Evolutionary conservation across 2,797 vertebrate genomes (phyloP).

Genomic region (Arctocebus calabarensis): DNA sequence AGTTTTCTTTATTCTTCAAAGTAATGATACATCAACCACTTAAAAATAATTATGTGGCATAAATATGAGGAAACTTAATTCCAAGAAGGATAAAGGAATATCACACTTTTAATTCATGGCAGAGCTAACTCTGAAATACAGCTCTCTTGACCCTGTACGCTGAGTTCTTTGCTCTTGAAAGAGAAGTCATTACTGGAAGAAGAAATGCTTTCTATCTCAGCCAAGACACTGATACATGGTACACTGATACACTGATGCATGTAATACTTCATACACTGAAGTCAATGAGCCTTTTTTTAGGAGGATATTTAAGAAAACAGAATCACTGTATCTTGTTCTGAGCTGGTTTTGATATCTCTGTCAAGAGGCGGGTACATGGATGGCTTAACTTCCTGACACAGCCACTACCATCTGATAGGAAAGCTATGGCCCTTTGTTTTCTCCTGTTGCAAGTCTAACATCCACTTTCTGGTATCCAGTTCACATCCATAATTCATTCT

Average conservation of each 20-base stretch:
- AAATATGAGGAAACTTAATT: slow-evolving; percentile 8
- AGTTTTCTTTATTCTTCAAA: slow-evolving; percentile 43
- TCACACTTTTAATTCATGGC: background rate
- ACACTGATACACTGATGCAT: background rate
- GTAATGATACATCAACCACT: background rate
- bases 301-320: background rate
- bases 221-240: background rate
- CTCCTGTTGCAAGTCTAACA: background rate
- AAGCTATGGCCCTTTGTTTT: background rate
- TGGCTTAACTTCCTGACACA: background rate
- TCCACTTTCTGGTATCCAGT: background rate
- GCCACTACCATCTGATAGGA: background rate
- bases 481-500: background rate
- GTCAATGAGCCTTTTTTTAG: background rate
- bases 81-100: background rate
- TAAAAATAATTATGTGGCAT: background rate
- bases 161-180: background rate
- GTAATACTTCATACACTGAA: background rate
- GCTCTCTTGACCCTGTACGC: background rate
- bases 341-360: slow-evolving; percentile 8
- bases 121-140: background rate
- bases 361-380: background rate
- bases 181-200: background rate
- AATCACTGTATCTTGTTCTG: background rate
- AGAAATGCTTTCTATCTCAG: background rate